Evolutionary conservation across 2,113 vertebrate species (phyloP), one percentile per base, ranked within the genome.

Genomic region (Psophia crepitans): DNA sequence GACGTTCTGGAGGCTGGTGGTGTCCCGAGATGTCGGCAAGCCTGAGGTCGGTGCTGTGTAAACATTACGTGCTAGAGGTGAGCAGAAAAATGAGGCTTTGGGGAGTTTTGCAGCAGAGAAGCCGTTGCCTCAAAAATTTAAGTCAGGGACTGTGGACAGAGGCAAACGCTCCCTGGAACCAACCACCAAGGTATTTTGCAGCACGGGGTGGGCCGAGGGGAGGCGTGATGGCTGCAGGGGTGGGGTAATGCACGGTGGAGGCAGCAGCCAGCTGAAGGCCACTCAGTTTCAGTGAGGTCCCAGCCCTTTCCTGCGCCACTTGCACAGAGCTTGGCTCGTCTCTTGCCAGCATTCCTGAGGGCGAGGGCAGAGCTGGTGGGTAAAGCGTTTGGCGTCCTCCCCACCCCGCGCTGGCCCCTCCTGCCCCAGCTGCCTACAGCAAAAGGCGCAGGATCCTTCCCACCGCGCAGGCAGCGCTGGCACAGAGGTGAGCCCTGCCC

Each of bases 231-330:
- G n/a, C n/a, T n/a, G n/a, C n/a, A 1, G 32, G 77, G 27, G 4
- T 2, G 5, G 5, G n/a, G 22, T 9, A 4, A 8, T 1, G 12
- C 4, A 9, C 0, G 3, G 2, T 5, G 17, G 5, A 2, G 8
- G 37, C 3, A 15, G 64, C 60, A 51, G 43, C 28, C 28, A 48
- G 49, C 58, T 18, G 66, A 4, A 14, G 63, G 39, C 20, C 2
- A 10, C 53, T 19, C 11, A 22, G 26, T 12, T 26, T 8, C 33
- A 4, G 39, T 7, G 2, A n/a, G 22, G 41, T 32, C 58, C 28
- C 6, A 3, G 58, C 39, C 48, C 41, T 12, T 16, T 27, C 43
- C 13, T 20, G 32, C 17, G 22, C 44, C 1, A 2, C 30, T 17
- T 11, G 17, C 1, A 2, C 1, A 4, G 63, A 20, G 7, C n/a